Percentiles rank a stretch among this genome's conserved stretches.
Conservation (phyloP, 2,797 vertebrate genomes). For the Rousettus madagascariensis region DNA sequence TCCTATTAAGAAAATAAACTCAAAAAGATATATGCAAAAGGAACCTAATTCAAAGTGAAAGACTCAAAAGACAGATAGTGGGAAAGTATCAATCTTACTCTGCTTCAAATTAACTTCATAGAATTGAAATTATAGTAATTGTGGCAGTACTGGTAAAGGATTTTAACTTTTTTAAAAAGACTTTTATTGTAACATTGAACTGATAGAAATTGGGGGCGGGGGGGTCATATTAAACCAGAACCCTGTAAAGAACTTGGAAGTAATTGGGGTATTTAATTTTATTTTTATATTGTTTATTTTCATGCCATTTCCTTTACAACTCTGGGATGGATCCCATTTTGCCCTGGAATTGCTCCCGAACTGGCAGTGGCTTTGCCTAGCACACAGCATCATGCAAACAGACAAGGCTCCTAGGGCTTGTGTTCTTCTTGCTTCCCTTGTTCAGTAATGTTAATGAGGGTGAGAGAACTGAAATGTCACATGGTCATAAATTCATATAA, state of each 20-base stretch:
- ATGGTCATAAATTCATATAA: not conserved
- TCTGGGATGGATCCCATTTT: conserved; percentile 70
- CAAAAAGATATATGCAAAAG: not conserved
- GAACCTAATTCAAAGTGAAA: conserved; percentile 7
- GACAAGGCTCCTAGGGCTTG: conserved; percentile 38
- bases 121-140: conserved; percentile 41
- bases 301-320: conserved; percentile 67
- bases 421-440: conserved; percentile 52
- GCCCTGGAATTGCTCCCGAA: conserved; percentile 64
- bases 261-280: conserved; percentile 73
- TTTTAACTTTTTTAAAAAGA: conserved; percentile 22
- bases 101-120: conserved; percentile 28
- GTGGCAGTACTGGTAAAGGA: not conserved
- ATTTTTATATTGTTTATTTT: conserved; percentile 77
- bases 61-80: not conserved
- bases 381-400: not conserved
- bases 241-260: conserved; percentile 70
- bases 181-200: conserved; percentile 42
- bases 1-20: conserved; percentile 35
- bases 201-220: not conserved
- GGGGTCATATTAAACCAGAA: conserved; percentile 53
- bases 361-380: conserved; percentile 64
- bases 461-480: conserved; percentile 22
- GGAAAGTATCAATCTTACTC: conserved; percentile 39
- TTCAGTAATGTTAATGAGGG: conserved; percentile 45